A percentile compares a stretch with the other conserved stretches of the same genome.
Conservation (phyloP, 2,113 vertebrate genomes). For the Pelmatolapia mariae region DNA sequence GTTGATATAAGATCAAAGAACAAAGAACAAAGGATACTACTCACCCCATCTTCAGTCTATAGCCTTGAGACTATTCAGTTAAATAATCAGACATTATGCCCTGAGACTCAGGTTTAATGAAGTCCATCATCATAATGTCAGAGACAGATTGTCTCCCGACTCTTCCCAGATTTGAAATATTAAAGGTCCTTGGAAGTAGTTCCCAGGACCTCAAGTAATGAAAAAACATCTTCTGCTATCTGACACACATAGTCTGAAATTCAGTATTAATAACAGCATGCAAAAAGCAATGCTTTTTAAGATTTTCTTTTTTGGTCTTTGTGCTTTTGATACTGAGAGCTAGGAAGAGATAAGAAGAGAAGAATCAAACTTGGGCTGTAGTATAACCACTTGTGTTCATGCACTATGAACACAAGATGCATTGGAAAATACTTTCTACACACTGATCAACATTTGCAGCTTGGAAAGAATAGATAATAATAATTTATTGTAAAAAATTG, state of each 20-base stretch:
- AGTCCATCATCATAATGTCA: background rate
- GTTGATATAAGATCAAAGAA: background rate
- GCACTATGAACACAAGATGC: background rate
- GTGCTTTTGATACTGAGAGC: background rate
- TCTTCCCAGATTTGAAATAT: background rate
- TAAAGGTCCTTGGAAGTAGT: background rate
- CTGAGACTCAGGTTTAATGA: background rate
- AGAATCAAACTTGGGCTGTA: background rate
- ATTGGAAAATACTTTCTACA: background rate
- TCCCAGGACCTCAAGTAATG: background rate
- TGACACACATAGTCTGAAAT: background rate
- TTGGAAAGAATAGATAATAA: background rate
- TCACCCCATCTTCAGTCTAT: background rate
- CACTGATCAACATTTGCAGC: background rate
- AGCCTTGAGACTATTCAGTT: background rate
- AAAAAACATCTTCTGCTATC: background rate
- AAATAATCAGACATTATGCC: constrained; percentile 5
- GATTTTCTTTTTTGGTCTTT: background rate
- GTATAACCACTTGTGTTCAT: background rate
- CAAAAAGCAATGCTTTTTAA: background rate
- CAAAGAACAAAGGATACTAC: background rate
- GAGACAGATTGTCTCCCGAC: background rate
- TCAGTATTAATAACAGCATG: background rate
- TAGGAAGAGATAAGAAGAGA: background rate
- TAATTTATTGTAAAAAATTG: background rate